Evolutionary conservation across 2,888 invertebrate genomes (phyloP).

Genomic region (Xanthorhoe spadicearia): DNA sequence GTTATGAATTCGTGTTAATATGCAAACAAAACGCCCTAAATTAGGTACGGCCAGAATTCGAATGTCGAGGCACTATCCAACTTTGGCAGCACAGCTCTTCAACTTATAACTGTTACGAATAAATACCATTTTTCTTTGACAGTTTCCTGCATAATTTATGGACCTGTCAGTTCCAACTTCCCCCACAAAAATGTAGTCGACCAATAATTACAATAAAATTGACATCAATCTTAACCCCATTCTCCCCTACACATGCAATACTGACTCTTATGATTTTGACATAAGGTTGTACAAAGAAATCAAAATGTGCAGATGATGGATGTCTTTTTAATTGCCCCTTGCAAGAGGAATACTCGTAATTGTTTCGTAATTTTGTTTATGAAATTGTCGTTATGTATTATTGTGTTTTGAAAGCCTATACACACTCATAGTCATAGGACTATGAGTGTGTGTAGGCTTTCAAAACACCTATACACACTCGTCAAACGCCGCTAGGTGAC

Average conservation of each 20-base stretch:
- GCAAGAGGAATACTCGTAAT: conserved; percentile 25
- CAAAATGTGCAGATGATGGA: conserved; percentile 33
- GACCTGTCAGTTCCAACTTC: conserved; percentile 23
- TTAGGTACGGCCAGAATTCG: too few relatives aligned
- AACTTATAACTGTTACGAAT: not conserved
- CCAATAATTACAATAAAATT: conserved; percentile 40
- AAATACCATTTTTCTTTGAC: not conserved
- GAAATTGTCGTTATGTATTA: conserved; percentile 36
- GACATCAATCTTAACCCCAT: conserved; percentile 40
- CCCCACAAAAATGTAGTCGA: conserved; percentile 31
- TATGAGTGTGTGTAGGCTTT: too few relatives aligned
- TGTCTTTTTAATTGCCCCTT: conserved; percentile 42
- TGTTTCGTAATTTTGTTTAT: conserved; percentile 41
- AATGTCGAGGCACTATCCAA: too few relatives aligned
- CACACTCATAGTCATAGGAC: not conserved
- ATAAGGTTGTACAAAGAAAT: conserved; percentile 9
- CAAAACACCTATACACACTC: too few relatives aligned
- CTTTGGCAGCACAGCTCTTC: too few relatives aligned
- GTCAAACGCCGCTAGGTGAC: too few relatives aligned
- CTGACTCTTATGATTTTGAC: conserved; percentile 9
- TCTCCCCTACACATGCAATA: conserved; percentile 21
- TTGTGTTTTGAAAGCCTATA: not conserved
- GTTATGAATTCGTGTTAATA: too few relatives aligned
- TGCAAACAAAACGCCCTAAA: too few relatives aligned
- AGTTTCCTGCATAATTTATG: conserved; percentile 8